Percentiles rank a stretch among this genome's conserved stretches.
phyloP scores from a whole-genome alignment of 2,113 vertebrate species.

The Lanius ludovicianus region DNA sequence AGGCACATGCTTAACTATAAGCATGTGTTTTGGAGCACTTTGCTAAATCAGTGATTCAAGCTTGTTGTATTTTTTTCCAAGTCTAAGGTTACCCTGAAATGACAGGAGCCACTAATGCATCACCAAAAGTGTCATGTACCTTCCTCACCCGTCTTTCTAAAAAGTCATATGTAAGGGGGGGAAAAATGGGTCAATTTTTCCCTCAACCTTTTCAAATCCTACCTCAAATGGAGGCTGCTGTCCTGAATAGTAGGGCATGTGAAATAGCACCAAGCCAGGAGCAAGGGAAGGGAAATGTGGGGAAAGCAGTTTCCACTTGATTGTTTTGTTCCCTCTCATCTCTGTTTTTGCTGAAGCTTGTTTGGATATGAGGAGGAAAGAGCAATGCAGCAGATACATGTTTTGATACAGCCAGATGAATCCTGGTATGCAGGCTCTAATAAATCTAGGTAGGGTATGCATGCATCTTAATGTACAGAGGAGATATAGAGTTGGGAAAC shows the following conservation, averaged over 20 bases:
- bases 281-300: neutral
- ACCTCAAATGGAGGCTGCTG: neutral
- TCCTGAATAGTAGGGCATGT: neutral
- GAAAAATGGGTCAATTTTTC: neutral
- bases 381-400: neutral
- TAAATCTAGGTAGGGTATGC: too few species aligned
- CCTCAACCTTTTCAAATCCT: neutral
- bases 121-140: neutral
- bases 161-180: neutral
- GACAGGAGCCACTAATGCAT: neutral
- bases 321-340: neutral
- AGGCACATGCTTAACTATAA: constrained; percentile 24
- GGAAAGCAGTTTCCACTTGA: neutral
- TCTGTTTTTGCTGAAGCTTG: neutral
- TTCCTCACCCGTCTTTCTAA: neutral
- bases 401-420: neutral
- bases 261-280: neutral
- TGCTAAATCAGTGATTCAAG: constrained; percentile 5
- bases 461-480: neutral
- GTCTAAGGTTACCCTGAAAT: neutral
- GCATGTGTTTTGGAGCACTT: constrained; percentile 44
- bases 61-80: neutral
- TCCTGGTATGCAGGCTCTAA: neutral
- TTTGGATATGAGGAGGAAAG: neutral
- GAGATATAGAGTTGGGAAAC: neutral